A percentile compares a stretch with the other conserved stretches of the same genome.
Evolutionary conservation across 64 coral and sea anemone genomes (phyloP).

Genomic region (Porites australiensis): DNA sequence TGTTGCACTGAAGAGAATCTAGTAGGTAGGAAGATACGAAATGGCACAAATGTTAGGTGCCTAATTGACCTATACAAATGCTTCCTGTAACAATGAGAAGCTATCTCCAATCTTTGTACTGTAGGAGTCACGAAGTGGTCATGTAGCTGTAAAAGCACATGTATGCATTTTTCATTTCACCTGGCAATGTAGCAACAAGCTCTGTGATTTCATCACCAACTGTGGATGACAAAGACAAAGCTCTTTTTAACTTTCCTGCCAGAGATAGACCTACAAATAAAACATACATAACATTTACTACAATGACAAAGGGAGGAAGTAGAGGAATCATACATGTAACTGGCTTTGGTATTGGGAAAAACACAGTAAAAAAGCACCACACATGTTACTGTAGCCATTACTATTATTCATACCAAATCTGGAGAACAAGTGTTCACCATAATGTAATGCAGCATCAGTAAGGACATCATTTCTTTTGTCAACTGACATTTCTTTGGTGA

Average conservation of each 20-base stretch:
- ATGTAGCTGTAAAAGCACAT: too few species aligned
- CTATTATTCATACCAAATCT: constrained; percentile 76
- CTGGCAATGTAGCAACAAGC: constrained; percentile 7
- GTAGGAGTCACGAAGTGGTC: too few species aligned
- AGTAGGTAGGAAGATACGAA: too few species aligned
- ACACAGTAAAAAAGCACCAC: too few species aligned
- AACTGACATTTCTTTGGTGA: constrained; percentile 78
- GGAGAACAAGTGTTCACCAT: constrained; percentile 51
- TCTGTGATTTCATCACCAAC: background rate
- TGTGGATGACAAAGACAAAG: background rate
- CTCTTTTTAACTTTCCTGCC: background rate
- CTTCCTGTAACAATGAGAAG: too few species aligned
- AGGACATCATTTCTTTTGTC: constrained; percentile 82
- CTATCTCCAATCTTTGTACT: too few species aligned
- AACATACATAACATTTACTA: background rate
- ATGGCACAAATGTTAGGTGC: too few species aligned
- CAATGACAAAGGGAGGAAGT: background rate
- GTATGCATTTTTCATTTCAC: background rate
- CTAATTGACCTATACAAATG: too few species aligned
- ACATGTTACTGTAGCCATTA: too few species aligned
- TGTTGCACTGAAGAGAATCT: too few species aligned
- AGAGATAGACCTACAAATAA: background rate
- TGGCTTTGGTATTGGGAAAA: too few species aligned
- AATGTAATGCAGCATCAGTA: constrained; percentile 74
- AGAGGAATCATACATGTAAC: too few species aligned